A percentile compares a stretch with the other conserved stretches of the same genome.
Conservation (phyloP, 2,888 invertebrate species). For the Protophormia terraenovae region DNA sequence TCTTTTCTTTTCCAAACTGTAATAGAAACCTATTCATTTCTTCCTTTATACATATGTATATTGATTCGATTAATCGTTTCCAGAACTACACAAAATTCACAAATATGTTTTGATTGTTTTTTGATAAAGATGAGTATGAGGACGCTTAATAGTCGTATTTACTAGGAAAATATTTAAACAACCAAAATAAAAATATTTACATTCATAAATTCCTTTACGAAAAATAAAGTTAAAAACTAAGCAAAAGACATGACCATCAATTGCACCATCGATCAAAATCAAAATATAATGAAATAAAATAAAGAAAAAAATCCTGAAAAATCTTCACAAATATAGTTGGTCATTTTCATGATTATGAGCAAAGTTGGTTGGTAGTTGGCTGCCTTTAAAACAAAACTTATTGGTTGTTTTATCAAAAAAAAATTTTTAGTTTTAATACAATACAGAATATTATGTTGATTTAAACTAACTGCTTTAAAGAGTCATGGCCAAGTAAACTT, state of each 20-base stretch:
- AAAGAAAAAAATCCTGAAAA: conserved; percentile 46
- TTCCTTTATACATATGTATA: no score
- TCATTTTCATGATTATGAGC: conserved; percentile 19
- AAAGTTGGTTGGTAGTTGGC: background rate
- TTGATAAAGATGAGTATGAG: conserved; percentile 10
- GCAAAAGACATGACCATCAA: conserved; percentile 58
- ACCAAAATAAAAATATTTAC: conserved; percentile 12
- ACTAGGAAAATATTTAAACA: conserved; percentile 27
- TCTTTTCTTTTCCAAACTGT: no score
- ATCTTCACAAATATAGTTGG: background rate
- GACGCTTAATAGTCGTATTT: conserved; percentile 5
- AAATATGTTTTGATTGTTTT: background rate
- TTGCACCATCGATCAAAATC: conserved; percentile 64
- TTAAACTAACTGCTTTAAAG: conserved; percentile 31
- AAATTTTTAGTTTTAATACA: background rate
- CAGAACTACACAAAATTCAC: background rate
- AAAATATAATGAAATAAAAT: conserved; percentile 50
- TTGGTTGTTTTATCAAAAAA: conserved; percentile 41
- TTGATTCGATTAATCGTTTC: conserved; percentile 24
- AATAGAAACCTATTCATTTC: no score
- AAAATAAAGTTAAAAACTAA: conserved; percentile 11
- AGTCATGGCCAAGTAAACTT: conserved; percentile 40
- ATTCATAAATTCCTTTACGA: conserved; percentile 56
- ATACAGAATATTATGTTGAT: conserved; percentile 41
- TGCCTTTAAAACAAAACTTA: background rate